Evolutionary conservation across 2,888 invertebrate genomes (phyloP), one percentile per base, ranked within the genome.

Genomic region (Chaetogeoica ovagalla): DNA sequence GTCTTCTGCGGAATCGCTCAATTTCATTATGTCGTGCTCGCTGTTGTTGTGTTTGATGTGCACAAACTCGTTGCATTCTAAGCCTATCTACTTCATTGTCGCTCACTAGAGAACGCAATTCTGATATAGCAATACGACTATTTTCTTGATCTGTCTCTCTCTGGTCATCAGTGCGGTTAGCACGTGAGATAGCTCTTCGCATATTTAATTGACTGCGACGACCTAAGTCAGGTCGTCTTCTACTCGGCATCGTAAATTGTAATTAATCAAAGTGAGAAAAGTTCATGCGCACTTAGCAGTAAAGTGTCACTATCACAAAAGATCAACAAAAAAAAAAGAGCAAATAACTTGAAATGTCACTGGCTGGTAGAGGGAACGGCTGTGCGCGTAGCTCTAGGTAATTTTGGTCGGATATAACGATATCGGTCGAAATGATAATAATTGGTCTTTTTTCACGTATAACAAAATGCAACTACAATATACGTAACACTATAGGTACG

Each of bases 1-100:
- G 43, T 68, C 68, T 39, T n/a, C n/a, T n/a, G 68, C 68, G 19
- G 68, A 68, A 68, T 68, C 68, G 68, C 68, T 68, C 43, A 68
- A 68, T 39, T 68, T 68, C 68, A 43, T 68, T 68, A 43, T 43
- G 43, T 69, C 70, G 70, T 70, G 55, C 55, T 70, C 23, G 55
- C 70, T 70, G 57, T 70, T 70, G 70, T 70, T 68, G 68, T 68
- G 43, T 68, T 68, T 68, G 68, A 68, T 70, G 23, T 55, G 55
- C 70, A 70, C 70, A 15, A 70, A 55, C 43, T 43, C 68, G 43
- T 68, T 68, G 43, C 68, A 68, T 70, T 70, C 70, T 23, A 70
- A 70, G 55, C 70, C 70, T 70, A 70, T 55, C 55, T 52, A 70
- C 43, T 43, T 43, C 43, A 43, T 43, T 43, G 43, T 43, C 43